A percentile compares a stretch with the other conserved stretches of the same genome.
These are phyloP conservation scores for Odontocerum albicorne DNA, from an alignment of 2,888 invertebrate genomes.

Conservation along the genomic window DNA sequence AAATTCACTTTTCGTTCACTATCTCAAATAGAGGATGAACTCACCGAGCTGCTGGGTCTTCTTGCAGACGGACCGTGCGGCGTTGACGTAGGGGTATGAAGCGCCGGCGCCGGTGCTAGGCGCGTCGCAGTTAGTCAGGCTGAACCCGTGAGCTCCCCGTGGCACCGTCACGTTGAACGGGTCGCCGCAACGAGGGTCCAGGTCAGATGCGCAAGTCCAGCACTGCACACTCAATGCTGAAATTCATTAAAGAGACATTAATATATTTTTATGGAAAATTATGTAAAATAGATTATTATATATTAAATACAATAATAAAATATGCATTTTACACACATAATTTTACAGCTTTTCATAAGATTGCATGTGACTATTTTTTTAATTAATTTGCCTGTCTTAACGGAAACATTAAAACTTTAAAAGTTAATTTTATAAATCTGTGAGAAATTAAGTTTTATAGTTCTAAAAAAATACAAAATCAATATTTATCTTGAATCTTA, in stretches of 20 bases:
- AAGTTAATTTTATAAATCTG: no score
- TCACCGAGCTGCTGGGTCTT: slow-evolving; percentile 76
- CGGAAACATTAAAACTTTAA: no score
- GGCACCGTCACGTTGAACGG: slow-evolving; percentile 65
- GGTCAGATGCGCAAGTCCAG: slow-evolving; percentile 76
- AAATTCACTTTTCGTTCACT: no score
- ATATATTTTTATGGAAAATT: background rate
- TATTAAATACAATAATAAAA: no score
- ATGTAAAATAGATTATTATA: background rate
- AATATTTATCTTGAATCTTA: background rate
- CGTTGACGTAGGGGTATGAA: slow-evolving; percentile 48
- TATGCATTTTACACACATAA: background rate
- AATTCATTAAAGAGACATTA: background rate
- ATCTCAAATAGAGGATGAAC: slow-evolving; percentile 41
- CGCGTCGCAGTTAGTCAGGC: slow-evolving; percentile 55
- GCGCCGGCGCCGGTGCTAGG: slow-evolving; percentile 45
- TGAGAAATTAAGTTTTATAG: background rate
- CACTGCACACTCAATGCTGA: slow-evolving; percentile 55
- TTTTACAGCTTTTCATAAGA: no score
- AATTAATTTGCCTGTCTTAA: no score
- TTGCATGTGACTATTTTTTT: no score
- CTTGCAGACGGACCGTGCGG: slow-evolving; percentile 68
- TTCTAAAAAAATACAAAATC: background rate
- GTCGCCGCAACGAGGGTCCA: slow-evolving; percentile 70
- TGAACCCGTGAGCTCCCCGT: slow-evolving; percentile 51